phyloP scores from a whole-genome alignment of 2,888 invertebrate species.

The Melikaiella ostensackeni region DNA sequence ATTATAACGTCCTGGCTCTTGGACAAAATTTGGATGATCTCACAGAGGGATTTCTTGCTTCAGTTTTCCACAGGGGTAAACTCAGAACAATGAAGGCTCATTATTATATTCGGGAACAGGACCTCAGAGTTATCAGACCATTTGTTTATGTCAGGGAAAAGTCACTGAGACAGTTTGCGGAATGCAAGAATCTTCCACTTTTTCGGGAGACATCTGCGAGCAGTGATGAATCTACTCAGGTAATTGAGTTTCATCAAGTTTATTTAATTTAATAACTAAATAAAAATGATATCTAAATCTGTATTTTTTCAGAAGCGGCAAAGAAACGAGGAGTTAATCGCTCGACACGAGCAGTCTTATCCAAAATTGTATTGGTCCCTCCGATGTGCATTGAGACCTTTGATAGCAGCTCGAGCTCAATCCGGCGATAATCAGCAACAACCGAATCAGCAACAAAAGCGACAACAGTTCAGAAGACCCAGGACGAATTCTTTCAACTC shows the following conservation, averaged over 20 bases:
- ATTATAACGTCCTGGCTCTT: slow-evolving; percentile 92
- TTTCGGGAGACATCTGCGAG: slow-evolving; percentile 79
- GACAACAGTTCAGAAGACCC: slow-evolving; percentile 77
- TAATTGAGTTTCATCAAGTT: slow-evolving; percentile 57
- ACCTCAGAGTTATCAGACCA: slow-evolving; percentile 90
- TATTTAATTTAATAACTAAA: neutral
- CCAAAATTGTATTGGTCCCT: slow-evolving; percentile 87
- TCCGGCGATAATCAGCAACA: slow-evolving; percentile 50
- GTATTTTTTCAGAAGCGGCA: slow-evolving; percentile 78
- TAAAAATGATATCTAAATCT: neutral
- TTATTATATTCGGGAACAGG: slow-evolving; percentile 88
- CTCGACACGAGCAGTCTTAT: slow-evolving; percentile 86
- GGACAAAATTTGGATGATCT: slow-evolving; percentile 93
- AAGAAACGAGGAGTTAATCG: slow-evolving; percentile 83
- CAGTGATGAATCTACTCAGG: slow-evolving; percentile 79
- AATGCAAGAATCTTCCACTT: slow-evolving; percentile 85
- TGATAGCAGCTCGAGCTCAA: slow-evolving; percentile 80
- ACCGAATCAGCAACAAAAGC: slow-evolving; percentile 54
- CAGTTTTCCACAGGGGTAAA: slow-evolving; percentile 89
- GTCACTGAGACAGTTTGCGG: slow-evolving; percentile 85
- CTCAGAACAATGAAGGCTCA: slow-evolving; percentile 89
- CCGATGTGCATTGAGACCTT: slow-evolving; percentile 86
- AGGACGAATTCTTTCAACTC: slow-evolving; percentile 82
- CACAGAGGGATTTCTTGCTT: slow-evolving; percentile 89
- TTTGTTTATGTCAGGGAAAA: slow-evolving; percentile 92